Evolutionary conservation across 2,113 vertebrate species (phyloP), one percentile per base, ranked within the genome.

Genomic region (Ameiurus melas): DNA sequence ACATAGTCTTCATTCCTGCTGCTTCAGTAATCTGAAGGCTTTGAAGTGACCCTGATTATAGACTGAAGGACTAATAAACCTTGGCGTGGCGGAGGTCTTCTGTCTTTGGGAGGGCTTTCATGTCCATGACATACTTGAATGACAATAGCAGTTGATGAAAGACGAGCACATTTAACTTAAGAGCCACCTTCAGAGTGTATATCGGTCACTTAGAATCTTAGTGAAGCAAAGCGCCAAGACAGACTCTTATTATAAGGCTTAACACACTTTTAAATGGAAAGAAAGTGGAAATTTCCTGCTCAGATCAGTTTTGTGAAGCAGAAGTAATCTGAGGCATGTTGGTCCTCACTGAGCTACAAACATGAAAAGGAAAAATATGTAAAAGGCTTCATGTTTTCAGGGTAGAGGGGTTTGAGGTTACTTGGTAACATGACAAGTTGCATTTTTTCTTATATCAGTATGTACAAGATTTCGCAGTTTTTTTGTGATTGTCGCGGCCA

Each of bases 111-210:
- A 66, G 79, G 53, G 88, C 85, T 78, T 89, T 60, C 80, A 83
- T 83, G 80, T 70, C 47, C 12, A 86, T 81, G 82, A 89, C 89
- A 83, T 27, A n/a, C 60, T 82, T 82, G 84, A 93, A 73, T 2
- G 55, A 85, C 77, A 55, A 85, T 82, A 90, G 89, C 86, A 71
- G 85, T 39, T 86, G 88, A 83, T 78, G 75, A 84, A 89, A 79
- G 68, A 85, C 71, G 33, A 33, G 14, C 43, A 87, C 64, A 88
- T 89, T 75, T 82, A 58, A 87, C 90, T 90, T 85, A 22, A 86
- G 77, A 90, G 85, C n/a, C 7, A 60, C 55, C 90, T 77, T 70
- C 73, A 53, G 85, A 88, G 80, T 83, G 33, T 13, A 82, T 5
- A 47, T 19, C 78, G 83, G 87, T 87, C 55, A 66, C 64, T 66